Conservation (phyloP, 2,113 vertebrate species). For the Ceuthmochares aereus region DNA sequence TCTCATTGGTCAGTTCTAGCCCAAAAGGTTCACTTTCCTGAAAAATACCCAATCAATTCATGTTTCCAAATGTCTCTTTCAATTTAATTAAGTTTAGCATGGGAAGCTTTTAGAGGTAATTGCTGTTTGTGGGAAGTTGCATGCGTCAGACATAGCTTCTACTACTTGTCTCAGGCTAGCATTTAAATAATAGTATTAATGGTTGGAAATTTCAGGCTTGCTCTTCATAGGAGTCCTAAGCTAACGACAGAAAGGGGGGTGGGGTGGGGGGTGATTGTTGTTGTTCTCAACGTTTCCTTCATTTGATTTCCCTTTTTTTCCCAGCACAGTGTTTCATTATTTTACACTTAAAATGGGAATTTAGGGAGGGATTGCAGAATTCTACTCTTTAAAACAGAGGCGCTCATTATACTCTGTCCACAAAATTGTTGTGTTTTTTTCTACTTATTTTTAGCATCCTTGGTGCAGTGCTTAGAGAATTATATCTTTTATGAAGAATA, state of each 20-base stretch:
- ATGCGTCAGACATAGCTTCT: neutral
- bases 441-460: neutral
- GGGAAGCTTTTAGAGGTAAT: slow-evolving; percentile 51
- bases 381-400: neutral
- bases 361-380: neutral
- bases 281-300: neutral
- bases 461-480: neutral
- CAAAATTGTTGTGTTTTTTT: neutral
- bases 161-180: neutral
- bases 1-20: neutral
- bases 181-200: slow-evolving; percentile 47
- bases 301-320: neutral
- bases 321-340: neutral
- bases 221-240: neutral
- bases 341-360: neutral
- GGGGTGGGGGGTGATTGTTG: neutral
- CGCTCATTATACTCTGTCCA: neutral
- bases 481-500: neutral
- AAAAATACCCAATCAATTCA: neutral
- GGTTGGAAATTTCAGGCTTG: slow-evolving; percentile 22
- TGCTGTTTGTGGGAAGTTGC: slow-evolving; percentile 26
- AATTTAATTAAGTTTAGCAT: slow-evolving; percentile 49
- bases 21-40: neutral
- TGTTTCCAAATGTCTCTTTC: slow-evolving; percentile 10
- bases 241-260: neutral